phyloP scores from a whole-genome alignment of 2,113 vertebrate genomes.

The Atrichornis clamosus region DNA sequence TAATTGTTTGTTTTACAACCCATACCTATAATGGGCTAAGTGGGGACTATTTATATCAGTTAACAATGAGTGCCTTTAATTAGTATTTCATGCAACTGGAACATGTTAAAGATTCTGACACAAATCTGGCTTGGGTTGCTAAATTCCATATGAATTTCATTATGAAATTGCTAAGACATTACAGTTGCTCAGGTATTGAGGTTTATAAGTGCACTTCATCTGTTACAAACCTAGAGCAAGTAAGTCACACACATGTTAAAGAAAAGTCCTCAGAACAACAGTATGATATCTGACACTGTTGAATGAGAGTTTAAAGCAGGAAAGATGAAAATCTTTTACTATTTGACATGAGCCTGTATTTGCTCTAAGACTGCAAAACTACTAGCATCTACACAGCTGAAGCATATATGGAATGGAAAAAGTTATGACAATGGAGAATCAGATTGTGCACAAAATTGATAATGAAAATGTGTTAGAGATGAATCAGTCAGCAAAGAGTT shows the following conservation, averaged over 20 bases:
- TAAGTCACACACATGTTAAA: not conserved
- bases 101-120: conserved; percentile 79
- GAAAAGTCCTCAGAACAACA: not conserved
- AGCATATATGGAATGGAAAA: not conserved
- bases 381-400: not conserved
- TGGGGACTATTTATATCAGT: conserved; percentile 77
- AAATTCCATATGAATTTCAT: conserved; percentile 82
- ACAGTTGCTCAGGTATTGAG: conserved; percentile 72
- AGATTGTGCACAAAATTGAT: not conserved
- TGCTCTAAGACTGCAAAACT: not conserved
- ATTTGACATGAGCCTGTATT: not conserved
- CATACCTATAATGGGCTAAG: conserved; percentile 75
- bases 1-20: conserved; percentile 79
- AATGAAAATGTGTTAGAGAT: not conserved
- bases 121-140: conserved; percentile 74
- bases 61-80: conserved; percentile 82
- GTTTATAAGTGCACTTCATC: conserved; percentile 65
- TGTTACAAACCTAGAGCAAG: conserved; percentile 29
- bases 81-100: conserved; percentile 78
- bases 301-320: not conserved
- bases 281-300: not conserved
- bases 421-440: not conserved
- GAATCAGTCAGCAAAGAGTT: not conserved
- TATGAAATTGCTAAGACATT: conserved; percentile 73
- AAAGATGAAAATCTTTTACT: not conserved